A percentile compares a stretch with the other conserved stretches of the same genome.
Evolutionary conservation across 2,888 invertebrate genomes (phyloP).

Genomic region (Agriotes lineatus): DNA sequence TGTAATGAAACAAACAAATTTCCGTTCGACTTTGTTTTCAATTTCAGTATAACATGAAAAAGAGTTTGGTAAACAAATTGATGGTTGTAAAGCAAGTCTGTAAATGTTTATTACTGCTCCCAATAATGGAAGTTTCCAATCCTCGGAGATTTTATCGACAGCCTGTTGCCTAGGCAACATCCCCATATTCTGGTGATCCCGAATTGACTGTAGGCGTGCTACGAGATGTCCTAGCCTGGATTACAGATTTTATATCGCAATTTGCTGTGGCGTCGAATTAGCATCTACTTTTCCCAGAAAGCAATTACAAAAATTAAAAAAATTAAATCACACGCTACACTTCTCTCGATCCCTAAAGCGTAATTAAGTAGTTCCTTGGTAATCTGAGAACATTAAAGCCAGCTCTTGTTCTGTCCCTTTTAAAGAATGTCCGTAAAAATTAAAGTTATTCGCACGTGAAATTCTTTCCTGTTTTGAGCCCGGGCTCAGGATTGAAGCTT

Average conservation of each 20-base stretch:
- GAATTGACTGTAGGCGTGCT: conserved; percentile 36
- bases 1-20: no score
- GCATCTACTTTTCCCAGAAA: not conserved
- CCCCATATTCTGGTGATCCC: conserved; percentile 35
- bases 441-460: conserved; percentile 7
- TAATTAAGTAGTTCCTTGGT: conserved; percentile 11
- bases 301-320: not conserved
- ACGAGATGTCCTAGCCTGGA: conserved; percentile 29
- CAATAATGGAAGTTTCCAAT: conserved; percentile 43
- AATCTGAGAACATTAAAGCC: not conserved
- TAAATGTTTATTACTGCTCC: conserved; percentile 43
- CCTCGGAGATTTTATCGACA: conserved; percentile 43
- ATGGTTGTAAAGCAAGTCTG: conserved; percentile 20
- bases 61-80: conserved; percentile 16
- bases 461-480: not conserved
- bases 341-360: not conserved
- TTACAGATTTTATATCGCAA: conserved; percentile 40
- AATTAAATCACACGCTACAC: not conserved
- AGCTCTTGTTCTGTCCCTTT: not conserved
- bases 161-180: conserved; percentile 45
- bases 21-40: not conserved
- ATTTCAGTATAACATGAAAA: not conserved
- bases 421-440: conserved; percentile 1
- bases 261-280: conserved; percentile 14
- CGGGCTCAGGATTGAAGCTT: conserved; percentile 2